A percentile compares a stretch with the other conserved stretches of the same genome.
Conservation (phyloP, 2,888 invertebrate species). For the Chrysina gloriosa region DNA sequence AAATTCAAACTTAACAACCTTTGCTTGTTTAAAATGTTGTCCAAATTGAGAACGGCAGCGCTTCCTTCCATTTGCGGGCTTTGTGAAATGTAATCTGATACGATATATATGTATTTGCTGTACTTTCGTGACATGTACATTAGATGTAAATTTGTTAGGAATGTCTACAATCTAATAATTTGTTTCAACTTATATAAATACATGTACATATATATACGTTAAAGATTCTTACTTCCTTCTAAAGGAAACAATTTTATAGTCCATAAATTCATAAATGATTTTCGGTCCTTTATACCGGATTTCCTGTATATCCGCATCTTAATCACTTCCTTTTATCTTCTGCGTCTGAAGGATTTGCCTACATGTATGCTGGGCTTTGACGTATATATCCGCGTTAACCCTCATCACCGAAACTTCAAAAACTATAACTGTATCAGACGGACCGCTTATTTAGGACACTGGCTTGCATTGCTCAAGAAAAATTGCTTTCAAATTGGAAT, state of each 20-base stretch:
- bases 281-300: not conserved
- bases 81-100: not conserved
- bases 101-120: not conserved
- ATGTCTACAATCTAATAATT: too few species aligned
- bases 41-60: not conserved
- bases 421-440: constrained; percentile 6
- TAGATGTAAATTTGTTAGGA: too few species aligned
- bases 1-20: constrained; percentile 25
- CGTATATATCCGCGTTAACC: constrained; percentile 5
- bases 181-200: too few species aligned
- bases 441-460: not conserved
- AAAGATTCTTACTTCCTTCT: too few species aligned
- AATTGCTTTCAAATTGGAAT: not conserved
- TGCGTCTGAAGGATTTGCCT: not conserved
- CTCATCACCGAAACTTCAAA: constrained; percentile 16
- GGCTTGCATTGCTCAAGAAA: not conserved
- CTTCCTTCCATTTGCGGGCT: not conserved
- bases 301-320: not conserved
- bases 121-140: not conserved
- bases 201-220: too few species aligned
- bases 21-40: constrained; percentile 20
- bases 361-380: not conserved
- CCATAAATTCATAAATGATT: too few species aligned
- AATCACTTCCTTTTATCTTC: not conserved
- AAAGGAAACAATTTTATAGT: too few species aligned